Evolutionary conservation across 1,140 invertebrate species (phyloP).

Genomic region (Zaprionus nigranus): DNA sequence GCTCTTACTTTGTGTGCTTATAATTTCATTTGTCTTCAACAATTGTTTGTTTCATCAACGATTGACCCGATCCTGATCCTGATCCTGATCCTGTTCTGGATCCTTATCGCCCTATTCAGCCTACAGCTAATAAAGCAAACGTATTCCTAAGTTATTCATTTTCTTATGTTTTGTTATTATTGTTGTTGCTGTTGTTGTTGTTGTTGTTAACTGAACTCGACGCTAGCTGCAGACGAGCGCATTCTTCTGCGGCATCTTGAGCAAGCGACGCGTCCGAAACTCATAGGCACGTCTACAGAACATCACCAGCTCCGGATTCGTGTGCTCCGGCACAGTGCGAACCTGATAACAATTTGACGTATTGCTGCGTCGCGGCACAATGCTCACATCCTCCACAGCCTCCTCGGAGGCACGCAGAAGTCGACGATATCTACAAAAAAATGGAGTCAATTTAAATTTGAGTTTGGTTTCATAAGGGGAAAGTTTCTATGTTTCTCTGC

Average conservation of each 20-base stretch:
- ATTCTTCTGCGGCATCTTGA: conserved; percentile 87
- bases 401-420: conserved; percentile 86
- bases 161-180: conserved; percentile 1
- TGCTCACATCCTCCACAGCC: conserved; percentile 84
- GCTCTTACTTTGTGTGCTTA: conserved; percentile 8
- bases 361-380: conserved; percentile 68
- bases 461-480: not conserved
- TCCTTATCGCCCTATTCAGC: not conserved
- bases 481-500: not conserved
- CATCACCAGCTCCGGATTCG: conserved; percentile 94
- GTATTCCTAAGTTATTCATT: conserved; percentile 24
- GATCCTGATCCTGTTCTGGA: not conserved
- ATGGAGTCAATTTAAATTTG: not conserved
- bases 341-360: conserved; percentile 73
- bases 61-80: conserved; percentile 10
- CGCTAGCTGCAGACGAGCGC: conserved; percentile 53
- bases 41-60: conserved; percentile 8
- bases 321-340: conserved; percentile 88
- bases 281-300: conserved; percentile 98
- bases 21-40: conserved; percentile 4
- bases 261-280: conserved; percentile 93
- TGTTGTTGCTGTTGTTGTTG: conserved; percentile 25
- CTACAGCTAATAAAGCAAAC: conserved; percentile 32
- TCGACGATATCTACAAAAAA: conserved; percentile 85
- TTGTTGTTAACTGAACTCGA: conserved; percentile 8